phyloP scores from a whole-genome alignment of 2,113 vertebrate species.

The Zosterops lateralis region DNA sequence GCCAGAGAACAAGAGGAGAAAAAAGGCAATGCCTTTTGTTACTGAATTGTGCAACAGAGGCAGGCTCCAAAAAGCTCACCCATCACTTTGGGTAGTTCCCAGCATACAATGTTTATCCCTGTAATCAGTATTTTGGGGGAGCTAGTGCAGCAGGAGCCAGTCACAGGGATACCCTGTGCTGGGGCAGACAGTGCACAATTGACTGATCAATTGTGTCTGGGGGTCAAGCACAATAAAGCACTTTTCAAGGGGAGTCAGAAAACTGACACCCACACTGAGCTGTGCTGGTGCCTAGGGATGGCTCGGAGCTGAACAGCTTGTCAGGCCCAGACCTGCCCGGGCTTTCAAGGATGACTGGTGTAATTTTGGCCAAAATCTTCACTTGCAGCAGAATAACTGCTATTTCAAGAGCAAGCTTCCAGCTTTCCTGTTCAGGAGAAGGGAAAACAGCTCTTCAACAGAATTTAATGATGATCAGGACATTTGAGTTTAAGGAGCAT shows the following conservation, averaged over 20 bases:
- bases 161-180: neutral
- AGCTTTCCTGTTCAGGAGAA: neutral
- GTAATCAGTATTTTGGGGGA: neutral
- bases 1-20: neutral
- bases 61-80: slow-evolving; percentile 2
- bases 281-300: accelerated
- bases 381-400: neutral
- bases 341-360: neutral
- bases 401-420: neutral
- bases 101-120: neutral
- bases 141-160: neutral
- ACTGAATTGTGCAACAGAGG: neutral
- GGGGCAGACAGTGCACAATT: neutral
- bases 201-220: neutral
- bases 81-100: neutral
- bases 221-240: neutral
- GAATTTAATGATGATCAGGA: neutral
- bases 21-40: neutral
- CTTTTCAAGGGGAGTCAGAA: neutral
- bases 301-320: neutral
- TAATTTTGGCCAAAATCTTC: neutral
- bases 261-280: accelerated
- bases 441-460: neutral
- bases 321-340: neutral
- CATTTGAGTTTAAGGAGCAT: neutral